These are phyloP conservation scores for Ectropis crepuscularia DNA, from an alignment of 2,888 invertebrate genomes.

Conservation along the genomic window DNA sequence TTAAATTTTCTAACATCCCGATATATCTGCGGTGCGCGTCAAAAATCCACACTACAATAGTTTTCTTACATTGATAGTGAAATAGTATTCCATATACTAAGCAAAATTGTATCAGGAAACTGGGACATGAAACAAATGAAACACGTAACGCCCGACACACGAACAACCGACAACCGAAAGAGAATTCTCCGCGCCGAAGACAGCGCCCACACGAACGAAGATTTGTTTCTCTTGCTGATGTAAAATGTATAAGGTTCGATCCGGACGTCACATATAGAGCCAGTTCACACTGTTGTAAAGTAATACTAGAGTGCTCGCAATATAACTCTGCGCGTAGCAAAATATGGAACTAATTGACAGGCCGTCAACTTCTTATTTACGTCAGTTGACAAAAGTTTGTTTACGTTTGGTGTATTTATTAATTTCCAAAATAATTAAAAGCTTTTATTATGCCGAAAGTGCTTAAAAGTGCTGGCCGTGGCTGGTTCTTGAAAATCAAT, in stretches of 20 bases:
- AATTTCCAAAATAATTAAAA: too few species aligned
- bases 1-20: too few species aligned
- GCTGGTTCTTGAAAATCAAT: too few species aligned
- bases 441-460: too few species aligned
- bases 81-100: neutral
- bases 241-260: slow-evolving; percentile 58
- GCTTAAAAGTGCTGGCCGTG: too few species aligned
- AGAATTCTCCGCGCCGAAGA: slow-evolving; percentile 30
- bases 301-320: neutral
- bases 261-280: slow-evolving; percentile 28
- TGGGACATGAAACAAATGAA: slow-evolving; percentile 16
- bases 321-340: too few species aligned
- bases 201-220: slow-evolving; percentile 42
- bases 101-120: slow-evolving; percentile 12
- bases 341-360: too few species aligned
- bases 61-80: neutral
- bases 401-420: too few species aligned
- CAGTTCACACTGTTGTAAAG: neutral
- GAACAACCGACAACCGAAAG: slow-evolving; percentile 23
- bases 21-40: too few species aligned
- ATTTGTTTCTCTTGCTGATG: slow-evolving; percentile 58
- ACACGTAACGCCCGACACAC: slow-evolving; percentile 24
- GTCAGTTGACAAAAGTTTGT: too few species aligned
- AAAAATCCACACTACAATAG: too few species aligned
- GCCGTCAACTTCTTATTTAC: too few species aligned